These are phyloP conservation scores for Drosophila leontia DNA, from an alignment of 1,140 invertebrate genomes.

Conservation along the genomic window DNA sequence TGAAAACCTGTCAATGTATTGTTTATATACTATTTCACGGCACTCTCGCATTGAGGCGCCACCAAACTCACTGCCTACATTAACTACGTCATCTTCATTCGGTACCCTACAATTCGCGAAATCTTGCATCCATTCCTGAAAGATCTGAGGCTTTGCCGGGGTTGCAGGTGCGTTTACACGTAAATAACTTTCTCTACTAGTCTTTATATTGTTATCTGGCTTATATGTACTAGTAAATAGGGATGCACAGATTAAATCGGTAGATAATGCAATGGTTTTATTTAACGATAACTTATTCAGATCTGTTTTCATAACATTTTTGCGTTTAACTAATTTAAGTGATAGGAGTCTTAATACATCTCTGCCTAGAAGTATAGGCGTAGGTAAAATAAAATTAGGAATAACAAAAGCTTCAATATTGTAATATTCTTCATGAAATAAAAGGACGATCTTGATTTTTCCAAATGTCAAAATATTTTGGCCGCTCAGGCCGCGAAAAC, in stretches of 20 bases:
- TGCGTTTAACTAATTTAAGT: too few relatives aligned
- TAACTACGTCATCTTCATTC: too few relatives aligned
- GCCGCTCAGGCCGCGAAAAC: too few relatives aligned
- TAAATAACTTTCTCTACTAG: not conserved
- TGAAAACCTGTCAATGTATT: not conserved
- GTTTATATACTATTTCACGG: not conserved
- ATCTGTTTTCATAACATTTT: not conserved
- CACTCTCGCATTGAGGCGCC: not conserved
- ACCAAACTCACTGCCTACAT: not conserved
- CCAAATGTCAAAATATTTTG: too few relatives aligned
- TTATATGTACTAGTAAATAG: not conserved
- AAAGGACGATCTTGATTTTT: too few relatives aligned
- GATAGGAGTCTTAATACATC: not conserved
- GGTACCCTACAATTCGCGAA: too few relatives aligned
- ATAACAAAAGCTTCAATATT: too few relatives aligned
- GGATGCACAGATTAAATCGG: not conserved
- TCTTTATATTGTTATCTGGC: not conserved
- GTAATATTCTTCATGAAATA: too few relatives aligned
- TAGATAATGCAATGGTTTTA: not conserved
- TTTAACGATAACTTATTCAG: not conserved
- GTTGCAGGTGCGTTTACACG: not conserved
- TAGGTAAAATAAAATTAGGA: too few relatives aligned
- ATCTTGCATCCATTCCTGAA: not conserved
- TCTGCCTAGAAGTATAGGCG: too few relatives aligned
- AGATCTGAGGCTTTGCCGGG: not conserved